A percentile compares a stretch with the other conserved stretches of the same genome.
These are phyloP conservation scores for Oreortyx pictus DNA, from an alignment of 2,797 vertebrate genomes.

Conservation along the genomic window DNA sequence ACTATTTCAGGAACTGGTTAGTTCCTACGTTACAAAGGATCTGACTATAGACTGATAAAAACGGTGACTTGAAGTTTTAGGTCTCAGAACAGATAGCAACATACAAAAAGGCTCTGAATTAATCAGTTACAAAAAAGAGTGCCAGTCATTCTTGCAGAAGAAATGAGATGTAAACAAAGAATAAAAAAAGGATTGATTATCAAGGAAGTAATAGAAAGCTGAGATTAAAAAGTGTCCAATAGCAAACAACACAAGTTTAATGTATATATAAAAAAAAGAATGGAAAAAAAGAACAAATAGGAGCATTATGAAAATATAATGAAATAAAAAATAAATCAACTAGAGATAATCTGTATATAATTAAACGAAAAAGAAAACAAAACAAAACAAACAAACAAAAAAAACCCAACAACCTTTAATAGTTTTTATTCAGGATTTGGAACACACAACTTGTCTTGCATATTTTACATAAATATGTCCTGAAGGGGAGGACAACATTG, in stretches of 20 bases:
- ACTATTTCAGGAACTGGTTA: not conserved
- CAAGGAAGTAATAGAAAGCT: not conserved
- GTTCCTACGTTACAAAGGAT: not conserved
- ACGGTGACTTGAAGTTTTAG: not conserved
- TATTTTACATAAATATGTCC: not conserved
- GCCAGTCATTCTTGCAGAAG: not conserved
- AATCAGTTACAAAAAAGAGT: not conserved
- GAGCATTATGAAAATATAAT: not conserved
- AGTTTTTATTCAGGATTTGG: not conserved
- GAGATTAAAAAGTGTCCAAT: not conserved
- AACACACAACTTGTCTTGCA: fast-evolving
- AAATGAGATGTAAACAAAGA: not conserved
- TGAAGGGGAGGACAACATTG: not conserved
- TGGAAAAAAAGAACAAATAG: not conserved
- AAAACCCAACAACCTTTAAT: not conserved
- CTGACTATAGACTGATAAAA: not conserved
- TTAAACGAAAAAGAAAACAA: not conserved
- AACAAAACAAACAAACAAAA: not conserved
- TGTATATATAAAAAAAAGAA: not conserved
- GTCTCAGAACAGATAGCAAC: too few relatives aligned
- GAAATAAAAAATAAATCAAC: not conserved
- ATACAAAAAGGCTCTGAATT: not conserved
- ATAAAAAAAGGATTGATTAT: not conserved
- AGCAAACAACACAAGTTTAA: not conserved
- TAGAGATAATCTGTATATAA: not conserved